Evolutionary conservation across 2,888 invertebrate species (phyloP).

Genomic region (Biston betularia): DNA sequence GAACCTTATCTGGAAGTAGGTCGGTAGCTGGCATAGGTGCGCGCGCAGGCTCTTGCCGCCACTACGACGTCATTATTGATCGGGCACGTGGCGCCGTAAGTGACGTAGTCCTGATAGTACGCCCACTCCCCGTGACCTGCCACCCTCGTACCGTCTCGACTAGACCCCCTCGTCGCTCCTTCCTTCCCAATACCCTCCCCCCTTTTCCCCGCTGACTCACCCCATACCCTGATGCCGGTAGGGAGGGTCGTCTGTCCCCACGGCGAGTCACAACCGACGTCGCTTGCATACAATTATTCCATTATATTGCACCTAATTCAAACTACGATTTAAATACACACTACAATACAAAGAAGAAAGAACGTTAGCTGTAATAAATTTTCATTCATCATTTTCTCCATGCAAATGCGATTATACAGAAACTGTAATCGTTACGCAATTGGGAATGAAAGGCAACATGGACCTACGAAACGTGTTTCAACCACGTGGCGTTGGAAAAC

Average conservation of each 20-base stretch:
- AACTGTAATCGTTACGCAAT: constrained; percentile 5
- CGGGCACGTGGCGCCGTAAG: constrained; percentile 83
- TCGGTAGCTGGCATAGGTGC: constrained; percentile 67
- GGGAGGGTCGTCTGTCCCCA: constrained; percentile 19
- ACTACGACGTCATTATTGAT: constrained; percentile 84
- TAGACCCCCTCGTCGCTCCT: constrained; percentile 42
- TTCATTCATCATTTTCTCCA: constrained; percentile 35
- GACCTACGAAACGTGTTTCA: neutral
- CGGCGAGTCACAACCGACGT: constrained; percentile 17
- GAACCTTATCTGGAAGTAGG: constrained; percentile 83
- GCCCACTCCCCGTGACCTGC: constrained; percentile 59
- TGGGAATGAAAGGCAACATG: constrained; percentile 10
- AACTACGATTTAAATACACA: constrained; percentile 40
- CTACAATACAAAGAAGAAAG: constrained; percentile 19
- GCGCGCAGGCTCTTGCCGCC: constrained; percentile 68
- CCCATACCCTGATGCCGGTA: constrained; percentile 36
- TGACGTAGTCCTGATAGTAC: constrained; percentile 82
- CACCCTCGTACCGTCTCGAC: constrained; percentile 42
- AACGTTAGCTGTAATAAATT: constrained; percentile 28
- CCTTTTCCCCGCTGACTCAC: constrained; percentile 27
- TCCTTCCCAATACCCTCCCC: constrained; percentile 32
- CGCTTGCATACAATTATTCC: constrained; percentile 55
- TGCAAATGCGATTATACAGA: neutral
- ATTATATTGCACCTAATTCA: constrained; percentile 45
- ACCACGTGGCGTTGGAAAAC: constrained; percentile 31